A percentile compares a stretch with the other conserved stretches of the same genome.
phyloP scores from a whole-genome alignment of 2,797 vertebrate species.

The Sylvilagus floridanus region DNA sequence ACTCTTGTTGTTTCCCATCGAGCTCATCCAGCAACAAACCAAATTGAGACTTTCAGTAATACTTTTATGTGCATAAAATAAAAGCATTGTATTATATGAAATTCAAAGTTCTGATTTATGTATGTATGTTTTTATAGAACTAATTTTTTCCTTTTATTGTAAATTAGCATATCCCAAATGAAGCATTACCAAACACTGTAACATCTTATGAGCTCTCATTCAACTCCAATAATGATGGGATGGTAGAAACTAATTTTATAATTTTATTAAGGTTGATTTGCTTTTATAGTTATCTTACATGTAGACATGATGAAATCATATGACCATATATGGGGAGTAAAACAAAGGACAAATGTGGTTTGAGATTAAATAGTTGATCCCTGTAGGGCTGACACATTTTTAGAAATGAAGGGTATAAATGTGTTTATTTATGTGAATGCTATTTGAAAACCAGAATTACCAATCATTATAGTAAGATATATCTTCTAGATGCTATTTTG shows the following conservation, averaged over 20 bases:
- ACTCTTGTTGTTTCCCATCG: conserved; percentile 66
- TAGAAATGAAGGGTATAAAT: background rate
- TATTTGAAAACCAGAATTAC: conserved; percentile 35
- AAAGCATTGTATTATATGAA: conserved; percentile 54
- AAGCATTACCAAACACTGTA: background rate
- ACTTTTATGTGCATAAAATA: conserved; percentile 66
- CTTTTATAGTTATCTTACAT: conserved; percentile 18
- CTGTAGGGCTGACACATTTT: background rate
- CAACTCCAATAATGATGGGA: background rate
- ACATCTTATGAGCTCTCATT: background rate
- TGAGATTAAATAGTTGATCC: background rate
- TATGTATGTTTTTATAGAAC: background rate
- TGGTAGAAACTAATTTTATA: conserved; percentile 25
- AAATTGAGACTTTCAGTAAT: conserved; percentile 64
- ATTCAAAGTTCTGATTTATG: conserved; percentile 41
- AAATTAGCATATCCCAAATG: conserved; percentile 7
- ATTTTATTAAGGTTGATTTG: conserved; percentile 29
- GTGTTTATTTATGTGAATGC: background rate
- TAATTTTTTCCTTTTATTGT: conserved; percentile 33
- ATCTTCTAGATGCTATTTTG: background rate
- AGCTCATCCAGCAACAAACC: conserved; percentile 61
- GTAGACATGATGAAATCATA: background rate
- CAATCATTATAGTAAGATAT: background rate
- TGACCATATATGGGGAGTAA: background rate
- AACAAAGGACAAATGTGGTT: background rate